These are phyloP conservation scores for Seladonia tumulorum DNA, from an alignment of 2,888 invertebrate genomes.

Conservation along the genomic window DNA sequence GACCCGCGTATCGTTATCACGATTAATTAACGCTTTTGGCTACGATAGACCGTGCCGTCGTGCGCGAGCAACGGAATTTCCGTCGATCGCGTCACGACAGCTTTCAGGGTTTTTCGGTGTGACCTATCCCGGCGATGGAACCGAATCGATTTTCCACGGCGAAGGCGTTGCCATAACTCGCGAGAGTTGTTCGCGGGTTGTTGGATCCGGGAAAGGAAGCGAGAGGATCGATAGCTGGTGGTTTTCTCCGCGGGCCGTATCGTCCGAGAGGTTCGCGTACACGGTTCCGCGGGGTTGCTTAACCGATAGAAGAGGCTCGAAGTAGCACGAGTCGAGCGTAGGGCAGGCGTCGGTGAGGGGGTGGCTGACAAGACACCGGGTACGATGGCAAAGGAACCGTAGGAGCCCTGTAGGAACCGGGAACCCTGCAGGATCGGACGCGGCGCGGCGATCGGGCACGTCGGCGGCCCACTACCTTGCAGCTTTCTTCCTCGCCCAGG, in stretches of 20 bases:
- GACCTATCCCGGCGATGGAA: neutral
- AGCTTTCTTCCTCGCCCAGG: conserved; percentile 53
- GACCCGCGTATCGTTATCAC: conserved; percentile 21
- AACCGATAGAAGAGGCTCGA: neutral
- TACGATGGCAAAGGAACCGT: conserved; percentile 1
- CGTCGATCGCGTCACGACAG: too few relatives aligned
- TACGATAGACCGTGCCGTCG: neutral
- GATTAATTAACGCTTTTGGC: conserved; percentile 36
- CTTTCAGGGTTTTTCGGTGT: neutral
- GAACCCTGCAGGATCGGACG: conserved; percentile 2
- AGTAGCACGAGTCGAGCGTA: neutral
- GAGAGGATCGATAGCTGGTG: conserved; percentile 34
- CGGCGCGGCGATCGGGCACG: conserved; percentile 33
- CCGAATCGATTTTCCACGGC: neutral
- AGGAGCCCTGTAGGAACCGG: conserved; percentile 1
- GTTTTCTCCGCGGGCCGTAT: conserved; percentile 33
- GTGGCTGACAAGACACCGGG: neutral
- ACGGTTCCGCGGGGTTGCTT: conserved; percentile 2
- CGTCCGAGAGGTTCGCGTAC: conserved; percentile 12
- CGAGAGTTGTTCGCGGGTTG: neutral
- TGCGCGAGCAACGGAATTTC: too few relatives aligned
- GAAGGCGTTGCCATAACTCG: neutral
- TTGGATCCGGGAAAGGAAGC: neutral
- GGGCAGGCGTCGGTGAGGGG: neutral
- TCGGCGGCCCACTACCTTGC: conserved; percentile 38